A percentile compares a stretch with the other conserved stretches of the same genome.
phyloP scores from a whole-genome alignment of 2,797 vertebrate genomes.

The Novumbra hubbsi region DNA sequence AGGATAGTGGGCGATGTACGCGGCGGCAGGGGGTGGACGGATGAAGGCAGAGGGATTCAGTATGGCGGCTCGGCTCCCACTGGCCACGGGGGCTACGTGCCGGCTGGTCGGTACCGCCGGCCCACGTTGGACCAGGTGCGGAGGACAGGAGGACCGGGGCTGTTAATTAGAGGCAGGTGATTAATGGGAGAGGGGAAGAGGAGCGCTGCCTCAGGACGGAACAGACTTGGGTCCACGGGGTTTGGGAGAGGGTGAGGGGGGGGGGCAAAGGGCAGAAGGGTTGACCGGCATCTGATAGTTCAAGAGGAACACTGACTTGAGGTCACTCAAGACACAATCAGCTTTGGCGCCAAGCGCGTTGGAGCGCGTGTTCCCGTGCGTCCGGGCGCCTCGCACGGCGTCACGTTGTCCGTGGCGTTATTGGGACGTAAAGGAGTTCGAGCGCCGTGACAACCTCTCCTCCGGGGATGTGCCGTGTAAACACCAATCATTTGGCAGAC shows the following conservation, averaged over 20 bases:
- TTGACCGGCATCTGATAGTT: slow-evolving; percentile 10
- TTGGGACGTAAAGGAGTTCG: slow-evolving; percentile 77
- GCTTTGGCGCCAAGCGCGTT: slow-evolving; percentile 13
- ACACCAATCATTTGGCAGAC: slow-evolving; percentile 86
- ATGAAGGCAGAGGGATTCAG: not conserved
- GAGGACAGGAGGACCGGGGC: slow-evolving; percentile 79
- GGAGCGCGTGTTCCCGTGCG: not conserved
- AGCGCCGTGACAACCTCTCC: slow-evolving; percentile 75
- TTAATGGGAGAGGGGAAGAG: slow-evolving; percentile 84
- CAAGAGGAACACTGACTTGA: not conserved
- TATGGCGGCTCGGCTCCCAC: slow-evolving; percentile 53
- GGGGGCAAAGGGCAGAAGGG: slow-evolving; percentile 12
- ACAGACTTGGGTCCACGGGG: slow-evolving; percentile 42
- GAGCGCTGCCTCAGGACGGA: slow-evolving; percentile 58
- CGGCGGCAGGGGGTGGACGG: slow-evolving; percentile 31
- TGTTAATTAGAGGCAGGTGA: slow-evolving; percentile 99
- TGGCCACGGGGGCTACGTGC: slow-evolving; percentile 61
- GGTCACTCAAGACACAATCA: not conserved
- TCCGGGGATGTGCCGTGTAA: slow-evolving; percentile 77
- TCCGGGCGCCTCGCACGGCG: slow-evolving; percentile 25
- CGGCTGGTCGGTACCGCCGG: slow-evolving; percentile 58
- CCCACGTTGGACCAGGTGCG: slow-evolving; percentile 84
- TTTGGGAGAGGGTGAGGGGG: slow-evolving; percentile 10
- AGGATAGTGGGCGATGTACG: slow-evolving; percentile 31
- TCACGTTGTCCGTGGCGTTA: slow-evolving; percentile 60